phyloP scores from a whole-genome alignment of 2,113 vertebrate species.

The Paramormyrops kingsleyae region DNA sequence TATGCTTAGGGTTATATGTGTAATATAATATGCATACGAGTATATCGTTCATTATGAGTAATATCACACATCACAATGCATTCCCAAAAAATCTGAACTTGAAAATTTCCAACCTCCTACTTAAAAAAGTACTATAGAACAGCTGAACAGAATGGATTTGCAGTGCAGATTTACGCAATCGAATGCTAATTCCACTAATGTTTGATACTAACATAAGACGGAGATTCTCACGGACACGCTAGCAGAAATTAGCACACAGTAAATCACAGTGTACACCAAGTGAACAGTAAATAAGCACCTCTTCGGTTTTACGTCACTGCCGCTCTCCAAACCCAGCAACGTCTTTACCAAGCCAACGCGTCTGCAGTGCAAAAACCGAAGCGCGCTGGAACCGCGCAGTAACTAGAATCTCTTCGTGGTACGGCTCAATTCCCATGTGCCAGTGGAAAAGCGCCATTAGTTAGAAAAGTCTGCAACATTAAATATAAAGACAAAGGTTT shows the following conservation, averaged over 20 bases:
- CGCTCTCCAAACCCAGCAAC: not conserved
- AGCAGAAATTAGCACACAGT: too few relatives aligned
- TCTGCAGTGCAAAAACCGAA: not conserved
- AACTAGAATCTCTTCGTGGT: not conserved
- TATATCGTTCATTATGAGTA: too few relatives aligned
- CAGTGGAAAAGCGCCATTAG: not conserved
- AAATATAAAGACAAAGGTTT: not conserved
- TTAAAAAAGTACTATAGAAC: too few relatives aligned
- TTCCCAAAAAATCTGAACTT: too few relatives aligned
- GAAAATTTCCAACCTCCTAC: too few relatives aligned
- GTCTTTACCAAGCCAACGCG: too few relatives aligned
- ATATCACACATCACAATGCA: too few relatives aligned
- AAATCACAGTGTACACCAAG: too few relatives aligned
- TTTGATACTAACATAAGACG: not conserved
- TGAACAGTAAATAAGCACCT: too few relatives aligned
- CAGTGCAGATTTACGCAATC: not conserved
- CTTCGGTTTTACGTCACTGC: not conserved
- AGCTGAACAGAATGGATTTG: not conserved
- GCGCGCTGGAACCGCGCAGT: not conserved
- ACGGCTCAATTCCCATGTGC: not conserved
- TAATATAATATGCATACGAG: too few relatives aligned
- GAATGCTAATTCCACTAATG: not conserved
- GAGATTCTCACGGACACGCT: too few relatives aligned
- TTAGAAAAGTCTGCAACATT: not conserved
- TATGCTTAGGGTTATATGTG: too few relatives aligned